Evolutionary conservation across 2,797 vertebrate genomes (phyloP).

Genomic region (Dendrocincla fuliginosa): DNA sequence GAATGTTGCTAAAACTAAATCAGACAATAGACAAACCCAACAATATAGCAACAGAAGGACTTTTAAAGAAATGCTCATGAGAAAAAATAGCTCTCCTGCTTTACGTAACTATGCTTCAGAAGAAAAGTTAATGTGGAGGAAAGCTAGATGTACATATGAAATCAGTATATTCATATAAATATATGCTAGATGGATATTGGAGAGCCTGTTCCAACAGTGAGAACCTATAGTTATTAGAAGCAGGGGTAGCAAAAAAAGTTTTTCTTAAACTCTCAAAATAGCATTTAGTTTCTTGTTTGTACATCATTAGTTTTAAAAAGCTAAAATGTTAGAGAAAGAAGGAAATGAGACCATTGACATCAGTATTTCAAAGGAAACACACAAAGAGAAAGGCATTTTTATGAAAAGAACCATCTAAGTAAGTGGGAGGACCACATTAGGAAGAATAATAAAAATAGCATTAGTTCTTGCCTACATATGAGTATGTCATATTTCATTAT

Average conservation of each 20-base stretch:
- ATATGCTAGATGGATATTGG: neutral
- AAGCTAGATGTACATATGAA: neutral
- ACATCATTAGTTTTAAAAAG: neutral
- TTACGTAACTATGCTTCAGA: neutral
- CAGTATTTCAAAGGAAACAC: neutral
- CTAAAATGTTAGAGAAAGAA: neutral
- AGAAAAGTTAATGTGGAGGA: neutral
- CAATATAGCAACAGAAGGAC: neutral
- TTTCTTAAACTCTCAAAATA: neutral
- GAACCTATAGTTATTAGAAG: neutral
- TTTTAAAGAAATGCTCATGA: neutral
- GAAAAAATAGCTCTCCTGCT: neutral
- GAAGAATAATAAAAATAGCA: neutral
- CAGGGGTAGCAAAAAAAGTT: rapidly evolving
- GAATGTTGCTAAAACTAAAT: neutral
- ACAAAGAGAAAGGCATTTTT: neutral
- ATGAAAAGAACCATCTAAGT: neutral
- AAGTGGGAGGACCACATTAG: neutral
- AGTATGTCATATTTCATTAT: neutral
- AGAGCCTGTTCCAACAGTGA: neutral
- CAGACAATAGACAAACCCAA: neutral
- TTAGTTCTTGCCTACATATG: neutral
- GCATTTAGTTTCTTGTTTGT: neutral
- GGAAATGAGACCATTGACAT: neutral
- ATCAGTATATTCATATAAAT: neutral